Conservation (phyloP, 1,140 invertebrate species). For the Stegodyphus mimosarum region DNA sequence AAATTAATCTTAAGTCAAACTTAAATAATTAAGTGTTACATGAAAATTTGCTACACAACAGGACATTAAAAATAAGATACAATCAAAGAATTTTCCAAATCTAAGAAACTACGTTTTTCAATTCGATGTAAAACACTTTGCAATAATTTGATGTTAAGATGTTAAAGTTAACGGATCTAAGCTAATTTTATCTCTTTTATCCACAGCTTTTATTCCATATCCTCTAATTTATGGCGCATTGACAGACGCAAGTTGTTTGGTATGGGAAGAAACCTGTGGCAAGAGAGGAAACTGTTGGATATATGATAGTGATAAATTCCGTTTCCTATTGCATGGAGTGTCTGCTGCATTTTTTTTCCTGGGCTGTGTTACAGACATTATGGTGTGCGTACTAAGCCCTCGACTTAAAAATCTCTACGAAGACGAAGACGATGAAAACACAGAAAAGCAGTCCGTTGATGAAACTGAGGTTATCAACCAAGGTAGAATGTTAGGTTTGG, state of each 20-base stretch:
- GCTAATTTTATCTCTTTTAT: neutral
- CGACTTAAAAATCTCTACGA: constrained; percentile 62
- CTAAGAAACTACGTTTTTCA: too few species aligned
- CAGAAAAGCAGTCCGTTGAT: neutral
- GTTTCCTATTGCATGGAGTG: constrained; percentile 62
- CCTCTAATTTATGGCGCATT: constrained; percentile 67
- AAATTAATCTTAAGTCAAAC: too few species aligned
- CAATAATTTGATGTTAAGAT: too few species aligned
- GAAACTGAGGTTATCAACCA: constrained; percentile 13
- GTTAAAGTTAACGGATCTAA: too few species aligned
- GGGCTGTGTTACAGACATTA: constrained; percentile 62
- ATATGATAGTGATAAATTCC: constrained; percentile 66
- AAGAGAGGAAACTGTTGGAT: constrained; percentile 67
- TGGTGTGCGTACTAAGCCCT: constrained; percentile 52
- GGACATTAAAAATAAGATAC: too few species aligned
- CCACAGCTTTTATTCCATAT: constrained; percentile 67
- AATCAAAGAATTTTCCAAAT: too few species aligned
- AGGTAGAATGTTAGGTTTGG: constrained; percentile 22
- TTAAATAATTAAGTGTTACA: too few species aligned
- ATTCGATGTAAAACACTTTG: too few species aligned
- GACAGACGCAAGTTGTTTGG: constrained; percentile 66
- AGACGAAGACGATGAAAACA: constrained; percentile 22
- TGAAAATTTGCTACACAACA: too few species aligned
- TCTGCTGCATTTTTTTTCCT: constrained; percentile 62
- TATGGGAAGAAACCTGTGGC: constrained; percentile 67